Evolutionary conservation across 2,888 invertebrate species (phyloP).

Genomic region (Hylaea fasciaria): DNA sequence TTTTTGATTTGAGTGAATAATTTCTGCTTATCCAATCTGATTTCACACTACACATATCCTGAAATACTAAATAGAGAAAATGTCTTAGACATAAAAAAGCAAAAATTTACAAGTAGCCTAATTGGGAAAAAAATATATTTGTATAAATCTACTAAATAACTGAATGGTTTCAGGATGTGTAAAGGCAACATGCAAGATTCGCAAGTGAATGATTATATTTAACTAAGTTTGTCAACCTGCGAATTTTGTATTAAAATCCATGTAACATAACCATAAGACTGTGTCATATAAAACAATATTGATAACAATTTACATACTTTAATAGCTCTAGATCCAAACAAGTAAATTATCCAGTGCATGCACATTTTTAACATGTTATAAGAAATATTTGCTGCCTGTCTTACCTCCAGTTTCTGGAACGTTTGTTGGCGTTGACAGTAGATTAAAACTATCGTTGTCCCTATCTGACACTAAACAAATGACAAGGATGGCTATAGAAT

Average conservation of each 20-base stretch:
- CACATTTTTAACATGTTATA: no score
- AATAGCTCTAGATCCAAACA: no score
- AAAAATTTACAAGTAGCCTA: neutral
- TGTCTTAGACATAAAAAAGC: neutral
- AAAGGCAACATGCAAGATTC: conserved; percentile 21
- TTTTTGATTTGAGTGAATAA: neutral
- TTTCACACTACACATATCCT: conserved; percentile 21
- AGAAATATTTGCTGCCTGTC: no score
- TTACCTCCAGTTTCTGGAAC: no score
- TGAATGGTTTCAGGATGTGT: conserved; percentile 22
- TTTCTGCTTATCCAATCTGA: conserved; percentile 16
- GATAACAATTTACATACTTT: neutral
- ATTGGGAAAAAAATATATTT: no score
- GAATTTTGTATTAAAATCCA: conserved; percentile 17
- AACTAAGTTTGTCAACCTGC: conserved; percentile 7
- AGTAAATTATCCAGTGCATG: no score
- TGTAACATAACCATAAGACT: conserved; percentile 10
- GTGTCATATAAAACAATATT: neutral
- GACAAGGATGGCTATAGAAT: no score
- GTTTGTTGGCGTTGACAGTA: no score
- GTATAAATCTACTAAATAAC: neutral
- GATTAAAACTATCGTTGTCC: no score
- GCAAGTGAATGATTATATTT: conserved; percentile 16
- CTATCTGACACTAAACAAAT: no score
- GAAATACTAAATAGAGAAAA: conserved; percentile 3